A percentile compares a stretch with the other conserved stretches of the same genome.
These are phyloP conservation scores for Aplysia californica DNA, from an alignment of 1,140 invertebrate species.

Conservation along the genomic window DNA sequence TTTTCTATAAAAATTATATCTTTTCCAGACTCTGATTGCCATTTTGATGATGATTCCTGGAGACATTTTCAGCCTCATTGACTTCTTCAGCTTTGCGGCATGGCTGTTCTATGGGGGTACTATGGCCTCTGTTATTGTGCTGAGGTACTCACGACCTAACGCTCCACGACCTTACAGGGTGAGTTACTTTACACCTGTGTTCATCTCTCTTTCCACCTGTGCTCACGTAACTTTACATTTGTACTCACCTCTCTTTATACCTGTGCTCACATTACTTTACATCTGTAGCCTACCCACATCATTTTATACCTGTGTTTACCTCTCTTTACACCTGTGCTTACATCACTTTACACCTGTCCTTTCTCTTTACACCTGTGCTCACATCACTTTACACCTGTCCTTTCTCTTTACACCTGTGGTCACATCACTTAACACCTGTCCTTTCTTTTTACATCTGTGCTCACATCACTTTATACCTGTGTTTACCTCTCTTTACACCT, in stretches of 20 bases:
- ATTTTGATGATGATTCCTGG: conserved; percentile 80
- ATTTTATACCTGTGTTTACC: neutral
- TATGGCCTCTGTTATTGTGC: conserved; percentile 80
- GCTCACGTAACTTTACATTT: neutral
- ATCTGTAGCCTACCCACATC: neutral
- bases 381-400: neutral
- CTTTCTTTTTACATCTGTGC: neutral
- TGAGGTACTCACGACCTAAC: conserved; percentile 78
- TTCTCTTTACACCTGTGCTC: neutral
- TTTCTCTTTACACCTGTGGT: neutral
- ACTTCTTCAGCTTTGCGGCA: conserved; percentile 60
- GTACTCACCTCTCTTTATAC: neutral
- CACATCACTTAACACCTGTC: neutral
- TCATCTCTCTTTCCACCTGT: neutral
- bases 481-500: neutral
- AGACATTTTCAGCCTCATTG: conserved; percentile 58
- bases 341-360: neutral
- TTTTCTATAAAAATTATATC: too few species aligned
- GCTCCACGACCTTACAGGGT: conserved; percentile 80
- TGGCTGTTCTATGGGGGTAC: conserved; percentile 71
- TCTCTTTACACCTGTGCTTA: neutral
- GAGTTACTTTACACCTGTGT: conserved; percentile 23
- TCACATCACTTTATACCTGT: neutral
- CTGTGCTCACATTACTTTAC: neutral
- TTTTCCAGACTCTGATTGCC: conserved; percentile 78